Evolutionary conservation across 2,888 invertebrate genomes (phyloP).

Genomic region (Orthosia gothica): DNA sequence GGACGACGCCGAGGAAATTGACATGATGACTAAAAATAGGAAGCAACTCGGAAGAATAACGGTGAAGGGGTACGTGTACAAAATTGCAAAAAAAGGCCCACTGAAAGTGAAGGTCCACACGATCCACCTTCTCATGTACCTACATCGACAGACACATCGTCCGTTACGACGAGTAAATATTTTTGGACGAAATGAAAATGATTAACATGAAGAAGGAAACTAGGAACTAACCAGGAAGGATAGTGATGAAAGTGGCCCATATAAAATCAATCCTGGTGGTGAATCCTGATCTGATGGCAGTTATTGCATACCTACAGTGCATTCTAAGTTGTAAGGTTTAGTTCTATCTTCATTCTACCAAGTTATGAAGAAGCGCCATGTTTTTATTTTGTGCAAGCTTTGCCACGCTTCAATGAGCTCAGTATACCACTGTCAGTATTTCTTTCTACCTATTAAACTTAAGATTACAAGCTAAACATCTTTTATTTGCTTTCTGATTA

Average conservation of each 20-base stretch:
- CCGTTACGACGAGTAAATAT: slow-evolving; percentile 99
- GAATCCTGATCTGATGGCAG: slow-evolving; percentile 92
- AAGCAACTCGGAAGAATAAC: too few relatives aligned
- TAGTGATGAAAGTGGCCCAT: slow-evolving; percentile 99
- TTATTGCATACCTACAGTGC: too few relatives aligned
- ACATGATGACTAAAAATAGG: too few relatives aligned
- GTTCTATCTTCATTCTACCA: slow-evolving; percentile 83
- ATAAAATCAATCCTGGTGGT: slow-evolving; percentile 99
- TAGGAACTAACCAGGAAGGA: slow-evolving; percentile 95
- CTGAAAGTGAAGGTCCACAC: slow-evolving; percentile 99
- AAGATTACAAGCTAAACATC: slow-evolving; percentile 58
- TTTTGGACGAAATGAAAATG: slow-evolving; percentile 99
- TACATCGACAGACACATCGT: slow-evolving; percentile 99
- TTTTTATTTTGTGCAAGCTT: slow-evolving; percentile 53
- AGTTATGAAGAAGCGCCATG: slow-evolving; percentile 40
- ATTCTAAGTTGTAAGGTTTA: slow-evolving; percentile 82
- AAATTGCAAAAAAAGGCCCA: slow-evolving; percentile 98
- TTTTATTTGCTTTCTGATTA: slow-evolving; percentile 52
- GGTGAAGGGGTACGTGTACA: too few relatives aligned
- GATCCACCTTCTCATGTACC: slow-evolving; percentile 98
- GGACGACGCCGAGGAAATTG: too few relatives aligned
- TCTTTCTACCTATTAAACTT: slow-evolving; percentile 69
- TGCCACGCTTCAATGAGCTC: slow-evolving; percentile 38
- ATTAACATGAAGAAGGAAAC: slow-evolving; percentile 97
- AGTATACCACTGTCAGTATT: slow-evolving; percentile 21